phyloP scores from a whole-genome alignment of 2,113 vertebrate species.

The Aptenodytes forsteri region DNA sequence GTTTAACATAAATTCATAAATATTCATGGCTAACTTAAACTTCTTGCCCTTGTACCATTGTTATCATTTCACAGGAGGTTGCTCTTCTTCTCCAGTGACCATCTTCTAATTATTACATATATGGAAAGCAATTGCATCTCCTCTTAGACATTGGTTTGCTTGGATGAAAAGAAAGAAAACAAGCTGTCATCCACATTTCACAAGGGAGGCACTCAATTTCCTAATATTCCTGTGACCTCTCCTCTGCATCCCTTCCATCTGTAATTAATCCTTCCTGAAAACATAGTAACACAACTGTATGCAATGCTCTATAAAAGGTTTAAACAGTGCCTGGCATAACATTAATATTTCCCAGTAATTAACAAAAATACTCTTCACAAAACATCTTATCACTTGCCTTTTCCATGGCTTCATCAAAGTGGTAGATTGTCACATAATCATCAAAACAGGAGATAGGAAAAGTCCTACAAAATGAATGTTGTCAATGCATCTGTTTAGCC shows the following conservation, averaged over 20 bases:
- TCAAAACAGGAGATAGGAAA: background rate
- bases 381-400: background rate
- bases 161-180: background rate
- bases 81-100: background rate
- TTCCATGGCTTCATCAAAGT: background rate
- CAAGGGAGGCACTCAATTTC: background rate
- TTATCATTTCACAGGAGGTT: background rate
- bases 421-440: background rate
- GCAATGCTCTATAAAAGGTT: background rate
- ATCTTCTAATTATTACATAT: background rate
- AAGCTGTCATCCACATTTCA: background rate
- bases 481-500: background rate
- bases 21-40: background rate
- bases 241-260: background rate
- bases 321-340: background rate
- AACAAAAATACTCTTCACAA: background rate
- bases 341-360: background rate
- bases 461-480: background rate
- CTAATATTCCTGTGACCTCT: background rate
- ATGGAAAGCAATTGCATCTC: background rate
- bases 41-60: background rate
- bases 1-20: background rate
- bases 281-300: background rate
- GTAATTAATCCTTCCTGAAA: background rate
- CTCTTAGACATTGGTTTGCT: background rate